Evolutionary conservation across 2,888 invertebrate genomes (phyloP), one percentile per base, ranked within the genome.

Genomic region (Phalera bucephala): DNA sequence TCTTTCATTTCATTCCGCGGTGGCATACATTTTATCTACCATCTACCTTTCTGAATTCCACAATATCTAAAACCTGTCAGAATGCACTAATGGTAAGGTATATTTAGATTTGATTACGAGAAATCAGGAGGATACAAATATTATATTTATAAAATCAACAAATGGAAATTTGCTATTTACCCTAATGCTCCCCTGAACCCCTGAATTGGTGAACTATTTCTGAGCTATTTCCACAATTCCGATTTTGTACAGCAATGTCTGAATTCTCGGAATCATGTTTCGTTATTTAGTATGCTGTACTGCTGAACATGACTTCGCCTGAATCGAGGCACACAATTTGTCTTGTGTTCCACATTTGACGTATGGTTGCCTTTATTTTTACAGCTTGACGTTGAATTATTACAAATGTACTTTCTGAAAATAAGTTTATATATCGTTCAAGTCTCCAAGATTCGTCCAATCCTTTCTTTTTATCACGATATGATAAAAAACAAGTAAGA

Each of bases 271-370:
- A 27, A 27, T 14, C 3, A 1, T 27, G 14, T 5, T 14, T n/a
- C n/a, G 14, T 27, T 27, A 27, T 14, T n/a, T 9, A 14, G 27
- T 27, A 12, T 7, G 9, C 27, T 12, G 27, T 27, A 14, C 13
- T 14, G 1, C n/a, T 4, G 14, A 9, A 27, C 27, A 27, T 27
- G 27, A 27, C 14, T 27, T 14, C 14, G 14, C 5, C 4, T 3
- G 9, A 7, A 27, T 14, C 12, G 12, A 25, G 27, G 13, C 8
- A n/a, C 25, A 27, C 27, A 27, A 27, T 27, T 27, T 14, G 27
- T 27, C 27, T 27, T 27, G 14, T 25, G 27, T 27, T 15, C 27
- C 14, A 14, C 4, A 27, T 26, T 27, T 27, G 27, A 27, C 27
- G 14, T 14, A 27, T 14, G 14, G 14, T 9, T 5, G 27, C 14